Percentiles rank a stretch among this genome's conserved stretches.
These are phyloP conservation scores for Mellivora capensis DNA, from an alignment of 2,113 vertebrate species.

Conservation along the genomic window DNA sequence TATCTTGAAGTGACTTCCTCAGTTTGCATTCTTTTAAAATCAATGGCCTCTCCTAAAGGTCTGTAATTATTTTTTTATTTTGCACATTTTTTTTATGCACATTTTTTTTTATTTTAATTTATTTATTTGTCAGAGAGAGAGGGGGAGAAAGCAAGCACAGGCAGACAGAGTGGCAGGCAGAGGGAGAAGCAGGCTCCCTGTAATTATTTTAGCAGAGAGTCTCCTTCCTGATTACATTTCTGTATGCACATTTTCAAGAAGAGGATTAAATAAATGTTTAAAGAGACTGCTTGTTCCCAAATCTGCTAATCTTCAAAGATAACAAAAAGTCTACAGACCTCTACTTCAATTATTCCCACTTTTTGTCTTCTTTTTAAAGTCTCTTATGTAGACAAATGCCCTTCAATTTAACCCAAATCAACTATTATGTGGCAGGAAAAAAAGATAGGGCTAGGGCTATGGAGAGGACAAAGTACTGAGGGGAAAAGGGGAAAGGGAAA, in stretches of 20 bases:
- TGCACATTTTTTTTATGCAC: too few species aligned
- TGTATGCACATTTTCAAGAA: neutral
- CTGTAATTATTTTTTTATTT: neutral
- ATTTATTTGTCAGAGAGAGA: too few species aligned
- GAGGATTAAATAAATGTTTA: neutral
- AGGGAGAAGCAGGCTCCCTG: too few species aligned
- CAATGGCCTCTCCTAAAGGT: neutral
- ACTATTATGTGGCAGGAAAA: neutral
- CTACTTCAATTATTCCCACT: neutral
- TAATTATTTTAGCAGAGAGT: neutral
- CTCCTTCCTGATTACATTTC: neutral
- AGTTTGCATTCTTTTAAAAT: neutral
- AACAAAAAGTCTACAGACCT: neutral
- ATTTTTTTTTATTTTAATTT: too few species aligned
- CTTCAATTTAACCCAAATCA: neutral
- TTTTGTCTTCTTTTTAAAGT: neutral
- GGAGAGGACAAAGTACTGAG: neutral
- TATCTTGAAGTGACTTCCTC: neutral
- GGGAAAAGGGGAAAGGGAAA: neutral
- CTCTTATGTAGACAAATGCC: neutral
- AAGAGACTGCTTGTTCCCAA: neutral
- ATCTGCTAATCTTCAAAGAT: neutral
- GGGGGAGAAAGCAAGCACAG: too few species aligned
- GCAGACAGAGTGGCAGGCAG: too few species aligned
- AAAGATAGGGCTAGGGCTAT: neutral